These are phyloP conservation scores for Heliconius himera DNA, from an alignment of 1,140 invertebrate species.

Conservation along the genomic window DNA sequence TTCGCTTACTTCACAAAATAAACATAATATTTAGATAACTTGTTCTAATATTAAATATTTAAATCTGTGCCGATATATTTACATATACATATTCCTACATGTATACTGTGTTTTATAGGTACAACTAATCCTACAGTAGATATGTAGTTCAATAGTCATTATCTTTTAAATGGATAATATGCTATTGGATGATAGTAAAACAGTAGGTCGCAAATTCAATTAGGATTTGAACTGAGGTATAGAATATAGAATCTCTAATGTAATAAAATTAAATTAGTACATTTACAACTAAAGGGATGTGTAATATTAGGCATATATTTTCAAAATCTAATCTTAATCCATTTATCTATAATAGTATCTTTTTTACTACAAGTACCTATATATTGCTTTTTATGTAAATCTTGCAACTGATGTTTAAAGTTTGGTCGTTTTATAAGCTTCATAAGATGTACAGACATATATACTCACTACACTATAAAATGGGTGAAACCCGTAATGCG, in stretches of 20 bases:
- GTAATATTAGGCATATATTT: neutral
- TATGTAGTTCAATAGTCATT: neutral
- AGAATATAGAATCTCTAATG: neutral
- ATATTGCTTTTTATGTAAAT: neutral
- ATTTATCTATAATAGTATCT: neutral
- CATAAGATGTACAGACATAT: neutral
- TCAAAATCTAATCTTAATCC: neutral
- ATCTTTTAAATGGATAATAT: neutral
- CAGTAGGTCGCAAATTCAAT: neutral
- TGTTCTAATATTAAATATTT: no score
- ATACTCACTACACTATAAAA: neutral
- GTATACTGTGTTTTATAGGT: no score
- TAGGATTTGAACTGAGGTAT: neutral
- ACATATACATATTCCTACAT: no score
- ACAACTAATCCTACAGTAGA: neutral
- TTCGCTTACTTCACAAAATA: no score
- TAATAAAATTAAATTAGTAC: neutral
- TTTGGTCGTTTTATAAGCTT: neutral
- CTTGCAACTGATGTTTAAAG: neutral
- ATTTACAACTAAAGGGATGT: neutral
- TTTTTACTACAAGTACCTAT: neutral
- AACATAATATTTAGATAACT: neutral
- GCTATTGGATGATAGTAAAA: neutral
- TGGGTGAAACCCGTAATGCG: constrained; percentile 16
- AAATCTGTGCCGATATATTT: no score